Percentiles rank a stretch among this genome's conserved stretches.
Evolutionary conservation across 2,113 vertebrate genomes (phyloP).

Genomic region (Lathamus discolor): DNA sequence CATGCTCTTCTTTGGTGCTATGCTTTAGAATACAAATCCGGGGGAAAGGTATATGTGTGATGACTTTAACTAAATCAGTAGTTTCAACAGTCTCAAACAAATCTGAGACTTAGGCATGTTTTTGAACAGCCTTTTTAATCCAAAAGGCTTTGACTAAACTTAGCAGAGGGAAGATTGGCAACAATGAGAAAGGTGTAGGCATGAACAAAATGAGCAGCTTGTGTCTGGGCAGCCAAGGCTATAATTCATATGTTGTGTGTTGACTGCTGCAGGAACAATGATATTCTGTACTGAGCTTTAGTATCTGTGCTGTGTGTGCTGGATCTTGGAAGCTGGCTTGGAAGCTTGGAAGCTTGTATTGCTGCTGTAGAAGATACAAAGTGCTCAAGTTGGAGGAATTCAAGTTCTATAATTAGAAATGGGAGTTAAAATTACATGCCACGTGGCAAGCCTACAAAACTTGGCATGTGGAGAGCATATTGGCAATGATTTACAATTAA

Average conservation of each 20-base stretch:
- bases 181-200: neutral
- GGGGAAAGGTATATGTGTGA: neutral
- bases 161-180: neutral
- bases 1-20: neutral
- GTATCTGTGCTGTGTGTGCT: neutral
- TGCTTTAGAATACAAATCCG: neutral
- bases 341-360: neutral
- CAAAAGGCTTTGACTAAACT: neutral
- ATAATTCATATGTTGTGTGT: neutral
- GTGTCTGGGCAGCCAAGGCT: neutral
- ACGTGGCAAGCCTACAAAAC: neutral
- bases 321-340: neutral
- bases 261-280: neutral
- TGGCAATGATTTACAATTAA: slow-evolving; percentile 50
- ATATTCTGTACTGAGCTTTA: neutral
- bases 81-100: neutral
- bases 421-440: slow-evolving; percentile 6
- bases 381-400: neutral
- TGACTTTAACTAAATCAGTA: neutral
- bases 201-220: neutral
- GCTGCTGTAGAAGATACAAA: neutral
- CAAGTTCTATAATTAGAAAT: slow-evolving; percentile 22
- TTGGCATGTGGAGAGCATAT: neutral
- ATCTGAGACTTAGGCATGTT: neutral
- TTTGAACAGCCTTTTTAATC: neutral